Conservation (phyloP, 2,113 vertebrate genomes). For the Gasterosteus nipponicus region DNA sequence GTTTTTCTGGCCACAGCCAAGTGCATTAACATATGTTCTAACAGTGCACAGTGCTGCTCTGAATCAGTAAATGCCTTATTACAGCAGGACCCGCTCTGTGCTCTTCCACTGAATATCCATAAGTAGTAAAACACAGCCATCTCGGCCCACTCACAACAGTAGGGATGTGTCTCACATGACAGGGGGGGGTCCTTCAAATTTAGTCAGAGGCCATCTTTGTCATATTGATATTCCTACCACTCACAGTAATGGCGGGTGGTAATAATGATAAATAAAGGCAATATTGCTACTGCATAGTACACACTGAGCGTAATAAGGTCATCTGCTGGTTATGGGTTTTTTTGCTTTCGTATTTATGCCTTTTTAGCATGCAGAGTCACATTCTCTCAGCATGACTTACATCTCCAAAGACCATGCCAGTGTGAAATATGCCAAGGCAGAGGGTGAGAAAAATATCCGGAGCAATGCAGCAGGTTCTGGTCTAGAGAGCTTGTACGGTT, state of each 20-base stretch:
- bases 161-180: slow-evolving; percentile 69
- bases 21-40: slow-evolving; percentile 82
- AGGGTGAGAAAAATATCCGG: slow-evolving; percentile 63
- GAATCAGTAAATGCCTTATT: slow-evolving; percentile 81
- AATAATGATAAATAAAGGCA: slow-evolving; percentile 81
- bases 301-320: slow-evolving; percentile 74
- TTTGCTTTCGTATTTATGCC: slow-evolving; percentile 60
- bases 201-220: slow-evolving; percentile 70
- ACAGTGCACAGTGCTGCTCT: slow-evolving; percentile 74
- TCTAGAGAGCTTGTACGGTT: slow-evolving; percentile 55
- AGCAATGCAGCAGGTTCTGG: slow-evolving; percentile 50
- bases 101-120: slow-evolving; percentile 74
- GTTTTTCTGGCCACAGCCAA: slow-evolving; percentile 79
- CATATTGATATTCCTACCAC: slow-evolving; percentile 77
- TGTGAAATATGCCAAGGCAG: slow-evolving; percentile 76
- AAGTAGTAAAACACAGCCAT: slow-evolving; percentile 75
- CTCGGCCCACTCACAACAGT: slow-evolving; percentile 71
- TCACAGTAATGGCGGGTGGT: slow-evolving; percentile 69
- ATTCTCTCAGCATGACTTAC: slow-evolving; percentile 68
- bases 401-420: slow-evolving; percentile 70
- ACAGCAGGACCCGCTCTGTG: slow-evolving; percentile 57
- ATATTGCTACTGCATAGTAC: slow-evolving; percentile 67
- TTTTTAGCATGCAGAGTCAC: slow-evolving; percentile 76
- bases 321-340: slow-evolving; percentile 70
- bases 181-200: slow-evolving; percentile 75